phyloP scores from a whole-genome alignment of 1,140 invertebrate genomes.

The Atta cephalotes region DNA sequence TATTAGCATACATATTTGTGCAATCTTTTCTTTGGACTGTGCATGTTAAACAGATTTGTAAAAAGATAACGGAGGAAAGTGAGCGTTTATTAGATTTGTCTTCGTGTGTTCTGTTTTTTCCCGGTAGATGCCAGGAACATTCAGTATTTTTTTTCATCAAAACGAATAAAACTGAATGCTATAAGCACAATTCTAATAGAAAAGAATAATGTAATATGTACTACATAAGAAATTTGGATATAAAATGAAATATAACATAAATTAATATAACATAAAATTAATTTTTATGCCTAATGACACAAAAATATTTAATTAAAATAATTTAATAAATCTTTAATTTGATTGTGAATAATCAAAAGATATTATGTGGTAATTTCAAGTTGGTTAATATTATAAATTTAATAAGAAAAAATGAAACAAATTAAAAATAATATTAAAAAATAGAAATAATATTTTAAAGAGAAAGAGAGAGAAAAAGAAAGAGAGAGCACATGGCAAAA shows the following conservation, averaged over 20 bases:
- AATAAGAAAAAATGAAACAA: neutral
- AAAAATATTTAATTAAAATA: neutral
- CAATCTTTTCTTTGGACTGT: neutral
- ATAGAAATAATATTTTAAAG: neutral
- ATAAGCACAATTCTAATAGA: neutral
- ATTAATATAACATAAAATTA: neutral
- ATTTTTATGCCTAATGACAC: neutral
- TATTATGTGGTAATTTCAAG: neutral
- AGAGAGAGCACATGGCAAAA: conserved; percentile 6
- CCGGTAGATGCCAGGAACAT: conserved; percentile 64
- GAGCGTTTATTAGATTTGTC: neutral
- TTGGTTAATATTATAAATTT: neutral
- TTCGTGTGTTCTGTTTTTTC: conserved; percentile 17
- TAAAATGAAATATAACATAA: neutral
- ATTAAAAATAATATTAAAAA: neutral
- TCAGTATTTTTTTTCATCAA: conserved; percentile 47
- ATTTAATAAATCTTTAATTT: neutral
- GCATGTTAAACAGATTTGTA: conserved; percentile 23
- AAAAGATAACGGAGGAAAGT: neutral
- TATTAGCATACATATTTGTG: conserved; percentile 14
- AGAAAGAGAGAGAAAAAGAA: neutral
- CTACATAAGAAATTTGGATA: neutral
- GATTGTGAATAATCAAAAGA: neutral
- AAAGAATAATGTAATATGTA: neutral
- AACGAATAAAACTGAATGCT: neutral